Evolutionary conservation across 2,113 vertebrate genomes (phyloP).

Genomic region (Harpagus bidentatus): DNA sequence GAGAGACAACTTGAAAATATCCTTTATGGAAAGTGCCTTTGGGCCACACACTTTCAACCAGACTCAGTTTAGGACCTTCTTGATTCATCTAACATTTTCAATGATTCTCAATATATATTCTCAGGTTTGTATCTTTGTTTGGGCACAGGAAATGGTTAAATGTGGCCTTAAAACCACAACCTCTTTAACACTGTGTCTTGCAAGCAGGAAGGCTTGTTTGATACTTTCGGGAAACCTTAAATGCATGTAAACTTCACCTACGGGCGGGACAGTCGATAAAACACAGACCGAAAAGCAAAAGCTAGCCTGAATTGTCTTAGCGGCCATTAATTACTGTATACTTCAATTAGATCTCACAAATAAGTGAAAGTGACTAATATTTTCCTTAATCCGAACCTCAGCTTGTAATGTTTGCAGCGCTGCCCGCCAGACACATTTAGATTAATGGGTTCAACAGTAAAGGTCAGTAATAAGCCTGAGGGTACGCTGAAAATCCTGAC

Average conservation of each 20-base stretch:
- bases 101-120: neutral
- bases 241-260: neutral
- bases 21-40: neutral
- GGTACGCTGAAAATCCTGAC: conserved; percentile 11
- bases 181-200: neutral
- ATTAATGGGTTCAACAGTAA: conserved; percentile 47
- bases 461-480: conserved; percentile 40
- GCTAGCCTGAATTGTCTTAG: neutral
- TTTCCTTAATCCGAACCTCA: conserved; percentile 29
- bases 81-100: neutral
- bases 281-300: neutral
- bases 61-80: neutral
- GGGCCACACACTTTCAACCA: neutral
- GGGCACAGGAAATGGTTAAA: neutral
- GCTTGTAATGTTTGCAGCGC: neutral
- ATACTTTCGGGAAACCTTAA: neutral
- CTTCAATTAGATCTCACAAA: conserved; percentile 15
- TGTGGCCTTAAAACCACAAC: neutral
- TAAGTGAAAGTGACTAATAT: conserved; percentile 50
- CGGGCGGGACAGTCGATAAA: neutral
- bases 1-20: neutral
- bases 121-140: neutral
- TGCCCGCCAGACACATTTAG: neutral
- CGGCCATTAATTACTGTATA: neutral
- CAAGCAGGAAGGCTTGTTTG: neutral